A percentile compares a stretch with the other conserved stretches of the same genome.
Evolutionary conservation across 2,888 invertebrate species (phyloP).

Genomic region (Euzetes globulus): DNA sequence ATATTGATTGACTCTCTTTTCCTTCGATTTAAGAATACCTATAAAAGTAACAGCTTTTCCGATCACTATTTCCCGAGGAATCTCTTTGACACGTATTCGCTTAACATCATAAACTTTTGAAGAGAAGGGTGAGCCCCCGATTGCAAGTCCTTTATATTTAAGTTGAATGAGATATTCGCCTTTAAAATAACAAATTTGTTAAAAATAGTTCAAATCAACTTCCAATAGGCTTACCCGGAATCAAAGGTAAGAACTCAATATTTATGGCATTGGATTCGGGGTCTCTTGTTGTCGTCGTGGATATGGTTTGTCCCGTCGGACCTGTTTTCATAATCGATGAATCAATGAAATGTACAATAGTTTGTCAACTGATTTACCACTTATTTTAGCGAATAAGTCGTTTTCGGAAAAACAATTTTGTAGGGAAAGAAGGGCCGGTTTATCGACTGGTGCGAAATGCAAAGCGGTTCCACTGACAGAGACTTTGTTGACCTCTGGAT

Average conservation of each 20-base stretch:
- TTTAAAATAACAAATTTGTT: constrained; percentile 33
- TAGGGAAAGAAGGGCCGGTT: constrained; percentile 53
- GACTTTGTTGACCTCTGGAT: constrained; percentile 54
- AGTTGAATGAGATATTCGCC: constrained; percentile 87
- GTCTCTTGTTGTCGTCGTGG: constrained; percentile 21
- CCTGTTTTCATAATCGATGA: background rate
- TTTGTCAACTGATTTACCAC: constrained; percentile 62
- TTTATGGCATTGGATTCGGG: constrained; percentile 14
- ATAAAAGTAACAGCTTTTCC: constrained; percentile 85
- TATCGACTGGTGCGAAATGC: constrained; percentile 53
- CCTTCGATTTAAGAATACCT: too few relatives aligned
- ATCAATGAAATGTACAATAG: background rate
- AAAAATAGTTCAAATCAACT: constrained; percentile 17
- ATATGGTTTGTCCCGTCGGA: constrained; percentile 20
- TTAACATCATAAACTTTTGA: constrained; percentile 91
- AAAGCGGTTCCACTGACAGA: constrained; percentile 58
- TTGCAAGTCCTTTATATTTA: constrained; percentile 63
- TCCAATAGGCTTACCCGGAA: constrained; percentile 13
- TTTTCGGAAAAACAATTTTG: constrained; percentile 66
- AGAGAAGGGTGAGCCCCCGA: constrained; percentile 85
- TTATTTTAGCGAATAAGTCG: constrained; percentile 91
- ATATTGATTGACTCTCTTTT: too few relatives aligned
- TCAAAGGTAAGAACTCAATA: constrained; percentile 29
- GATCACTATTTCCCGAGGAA: constrained; percentile 68
- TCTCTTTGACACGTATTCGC: constrained; percentile 87